Evolutionary conservation across 1,140 invertebrate genomes (phyloP).

Genomic region (Drosophila sproati): DNA sequence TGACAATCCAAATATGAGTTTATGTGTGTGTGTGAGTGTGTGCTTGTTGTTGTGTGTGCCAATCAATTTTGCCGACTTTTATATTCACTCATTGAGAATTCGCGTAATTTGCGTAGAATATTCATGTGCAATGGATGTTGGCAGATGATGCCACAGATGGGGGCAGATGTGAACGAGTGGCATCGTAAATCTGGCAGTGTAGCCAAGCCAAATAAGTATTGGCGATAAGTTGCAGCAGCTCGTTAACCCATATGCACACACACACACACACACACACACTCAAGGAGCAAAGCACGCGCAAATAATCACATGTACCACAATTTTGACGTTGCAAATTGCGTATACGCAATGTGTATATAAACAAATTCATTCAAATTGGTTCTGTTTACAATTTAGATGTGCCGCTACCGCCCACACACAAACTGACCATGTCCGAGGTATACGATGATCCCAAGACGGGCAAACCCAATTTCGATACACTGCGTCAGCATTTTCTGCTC

Average conservation of each 20-base stretch:
- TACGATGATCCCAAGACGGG: constrained; percentile 95
- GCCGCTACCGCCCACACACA: constrained; percentile 98
- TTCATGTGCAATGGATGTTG: constrained; percentile 53
- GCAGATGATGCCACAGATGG: constrained; percentile 34
- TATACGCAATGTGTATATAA: constrained; percentile 48
- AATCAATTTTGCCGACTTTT: constrained; percentile 79
- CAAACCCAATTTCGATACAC: constrained; percentile 97
- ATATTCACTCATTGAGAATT: constrained; percentile 77
- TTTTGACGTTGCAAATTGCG: constrained; percentile 21
- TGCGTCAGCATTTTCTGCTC: constrained; percentile 99
- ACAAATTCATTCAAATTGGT: constrained; percentile 44
- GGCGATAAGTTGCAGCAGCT: constrained; percentile 68
- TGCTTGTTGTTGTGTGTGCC: constrained; percentile 67
- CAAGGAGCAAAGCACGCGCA: neutral
- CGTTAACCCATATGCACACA: constrained; percentile 59
- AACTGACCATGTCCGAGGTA: constrained; percentile 97
- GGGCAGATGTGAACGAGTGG: constrained; percentile 25
- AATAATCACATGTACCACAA: neutral
- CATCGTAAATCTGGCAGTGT: constrained; percentile 56
- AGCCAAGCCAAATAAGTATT: constrained; percentile 66
- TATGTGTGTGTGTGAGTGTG: constrained; percentile 23
- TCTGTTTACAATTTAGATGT: constrained; percentile 86
- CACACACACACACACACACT: neutral
- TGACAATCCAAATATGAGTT: constrained; percentile 65
- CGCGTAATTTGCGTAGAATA: constrained; percentile 68